These are phyloP conservation scores for Bagarius yarrelli DNA, from an alignment of 2,113 vertebrate species.

Conservation along the genomic window DNA sequence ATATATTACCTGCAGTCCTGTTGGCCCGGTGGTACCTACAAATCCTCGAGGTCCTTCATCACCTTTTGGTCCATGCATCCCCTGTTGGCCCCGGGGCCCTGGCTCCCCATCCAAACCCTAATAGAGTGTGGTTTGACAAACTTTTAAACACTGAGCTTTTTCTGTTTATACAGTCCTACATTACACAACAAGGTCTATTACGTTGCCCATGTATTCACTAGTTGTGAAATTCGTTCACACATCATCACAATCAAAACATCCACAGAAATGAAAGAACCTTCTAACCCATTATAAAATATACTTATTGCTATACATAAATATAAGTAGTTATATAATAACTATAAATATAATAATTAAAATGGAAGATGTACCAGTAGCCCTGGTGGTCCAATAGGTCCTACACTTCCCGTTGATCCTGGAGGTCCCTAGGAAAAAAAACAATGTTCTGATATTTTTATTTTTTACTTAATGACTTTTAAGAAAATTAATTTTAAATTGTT, in stretches of 20 bases:
- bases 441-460: background rate
- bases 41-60: constrained; percentile 84
- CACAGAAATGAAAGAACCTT: no score
- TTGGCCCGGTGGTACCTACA: constrained; percentile 75
- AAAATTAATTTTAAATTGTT: no score
- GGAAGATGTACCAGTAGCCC: constrained; percentile 74
- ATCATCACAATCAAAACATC: no score
- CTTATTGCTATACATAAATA: no score
- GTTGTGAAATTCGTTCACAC: no score
- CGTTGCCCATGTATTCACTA: no score
- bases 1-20: constrained; percentile 80
- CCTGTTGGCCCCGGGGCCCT: constrained; percentile 85
- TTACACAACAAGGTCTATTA: no score
- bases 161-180: background rate
- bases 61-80: constrained; percentile 87
- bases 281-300: no score
- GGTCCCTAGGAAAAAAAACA: constrained; percentile 74
- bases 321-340: no score
- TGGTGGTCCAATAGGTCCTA: constrained; percentile 81
- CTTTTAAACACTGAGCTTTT: background rate
- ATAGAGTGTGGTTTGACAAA: background rate
- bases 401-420: constrained; percentile 78
- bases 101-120: constrained; percentile 86
- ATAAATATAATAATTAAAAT: background rate
- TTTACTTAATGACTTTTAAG: background rate